phyloP scores from a whole-genome alignment of 2,113 vertebrate genomes.

The Anolis sagrei region DNA sequence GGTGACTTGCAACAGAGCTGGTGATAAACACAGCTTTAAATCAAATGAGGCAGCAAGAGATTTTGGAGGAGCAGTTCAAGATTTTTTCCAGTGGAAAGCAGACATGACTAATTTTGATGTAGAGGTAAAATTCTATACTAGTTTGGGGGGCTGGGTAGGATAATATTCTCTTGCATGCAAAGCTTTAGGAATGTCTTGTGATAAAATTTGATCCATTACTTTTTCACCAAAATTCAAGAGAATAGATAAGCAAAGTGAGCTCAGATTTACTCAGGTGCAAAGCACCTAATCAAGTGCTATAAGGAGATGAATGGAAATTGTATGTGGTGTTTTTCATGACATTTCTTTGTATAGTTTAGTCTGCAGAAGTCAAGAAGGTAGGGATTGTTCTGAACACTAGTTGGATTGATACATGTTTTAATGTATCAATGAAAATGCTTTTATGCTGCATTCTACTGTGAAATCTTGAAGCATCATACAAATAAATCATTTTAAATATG shows the following conservation, averaged over 20 bases:
- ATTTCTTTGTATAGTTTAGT: background rate
- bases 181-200: background rate
- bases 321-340: background rate
- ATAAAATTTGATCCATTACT: background rate
- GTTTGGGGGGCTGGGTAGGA: background rate
- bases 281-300: background rate
- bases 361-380: too few relatives aligned
- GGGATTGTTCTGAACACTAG: background rate
- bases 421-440: too few relatives aligned
- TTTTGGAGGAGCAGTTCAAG: conserved; percentile 95
- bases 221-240: background rate
- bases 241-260: background rate
- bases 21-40: conserved; percentile 93
- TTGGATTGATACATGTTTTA: background rate
- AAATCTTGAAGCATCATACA: too few relatives aligned
- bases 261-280: background rate
- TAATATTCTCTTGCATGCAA: fast-evolving
- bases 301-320: background rate
- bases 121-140: conserved; percentile 79
- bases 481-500: too few relatives aligned
- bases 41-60: conserved; percentile 95
- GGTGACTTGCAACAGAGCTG: conserved; percentile 93
- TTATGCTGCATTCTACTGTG: too few relatives aligned
- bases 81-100: conserved; percentile 96
- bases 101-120: conserved; percentile 99